Base-by-base conservation (phyloP, 2,797 vertebrate genomes). In the Phoebastria nigripes region DNA sequence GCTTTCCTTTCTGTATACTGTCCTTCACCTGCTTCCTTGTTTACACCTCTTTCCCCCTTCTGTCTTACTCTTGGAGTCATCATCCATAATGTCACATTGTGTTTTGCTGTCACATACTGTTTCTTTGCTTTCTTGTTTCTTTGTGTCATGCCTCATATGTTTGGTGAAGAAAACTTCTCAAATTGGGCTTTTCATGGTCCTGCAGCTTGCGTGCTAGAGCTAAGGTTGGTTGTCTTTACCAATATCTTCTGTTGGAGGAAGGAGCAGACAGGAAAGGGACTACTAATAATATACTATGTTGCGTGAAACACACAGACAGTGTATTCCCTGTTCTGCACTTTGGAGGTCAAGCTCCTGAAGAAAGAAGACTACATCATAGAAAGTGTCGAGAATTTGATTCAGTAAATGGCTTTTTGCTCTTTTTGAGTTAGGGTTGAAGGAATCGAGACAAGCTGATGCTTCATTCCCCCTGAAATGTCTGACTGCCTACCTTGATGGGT, bases 231-330 rank as follows among this genome's bases (percentile, higher is more conserved):
- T 67, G 54, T 55, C 12, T 55, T 87, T 71, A 22, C n/a, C 6
- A 11, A 0, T 25, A 13, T n/a, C 25, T 59, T 25, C 21, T 9
- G 5, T 5, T 71, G 54, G 62, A 79, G 54, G 49, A 65, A 56
- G 66, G 56, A 56, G 15, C 28, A 44, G 66, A 19, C 17, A 12
- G 70, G 29, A 46, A 6, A 25, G 37, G 44, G 18, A 12, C n/a
- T 44, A 37, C 39, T 55, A 21, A 25, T 19, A 19, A 14, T 35
- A 5, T 11, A 9, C 16, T 22, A 41, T 1, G 0, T 26, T 24
- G 61, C 0, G 0, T 20, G 33, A n/a, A 62, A 55, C 22, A 33
- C 12, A 12, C 0, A 19, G 20, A 2, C 1, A 1, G 15, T 4
- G 8, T 44, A 3, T 58, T 78, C 61, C 8, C 13, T 52, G 2